These are phyloP conservation scores for Corythornis madagascariensis DNA, from an alignment of 2,113 vertebrate genomes.

Conservation along the genomic window DNA sequence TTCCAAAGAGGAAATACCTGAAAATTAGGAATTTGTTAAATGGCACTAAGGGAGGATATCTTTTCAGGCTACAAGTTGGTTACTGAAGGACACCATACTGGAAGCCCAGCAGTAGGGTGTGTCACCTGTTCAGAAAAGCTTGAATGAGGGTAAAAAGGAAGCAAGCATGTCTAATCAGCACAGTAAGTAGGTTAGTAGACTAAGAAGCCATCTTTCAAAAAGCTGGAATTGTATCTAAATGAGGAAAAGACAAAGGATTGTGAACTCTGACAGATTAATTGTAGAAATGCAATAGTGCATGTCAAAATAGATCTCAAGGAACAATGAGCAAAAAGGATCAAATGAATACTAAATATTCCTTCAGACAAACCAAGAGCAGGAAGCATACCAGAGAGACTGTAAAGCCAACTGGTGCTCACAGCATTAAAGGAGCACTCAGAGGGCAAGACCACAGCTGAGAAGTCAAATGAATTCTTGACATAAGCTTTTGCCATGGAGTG, in stretches of 20 bases:
- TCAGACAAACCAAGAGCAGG: background rate
- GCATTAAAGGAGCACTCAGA: background rate
- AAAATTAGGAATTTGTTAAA: background rate
- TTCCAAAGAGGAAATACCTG: background rate
- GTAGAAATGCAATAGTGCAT: slow-evolving; percentile 6
- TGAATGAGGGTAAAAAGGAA: slow-evolving; percentile 8
- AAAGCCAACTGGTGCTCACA: background rate
- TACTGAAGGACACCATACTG: background rate
- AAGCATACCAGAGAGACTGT: background rate
- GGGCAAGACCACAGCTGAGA: background rate
- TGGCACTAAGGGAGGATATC: background rate
- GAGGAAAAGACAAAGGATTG: background rate
- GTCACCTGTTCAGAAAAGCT: slow-evolving; percentile 3
- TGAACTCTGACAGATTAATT: slow-evolving; percentile 11
- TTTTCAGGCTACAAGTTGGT: background rate
- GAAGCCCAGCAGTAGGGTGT: background rate
- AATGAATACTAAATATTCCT: slow-evolving; percentile 15
- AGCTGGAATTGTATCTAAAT: background rate
- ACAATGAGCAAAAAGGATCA: slow-evolving; percentile 26
- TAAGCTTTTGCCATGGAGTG: background rate
- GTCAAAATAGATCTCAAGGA: slow-evolving; percentile 13
- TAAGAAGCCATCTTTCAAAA: slow-evolving; percentile 13
- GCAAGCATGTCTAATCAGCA: background rate
- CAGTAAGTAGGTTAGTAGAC: background rate
- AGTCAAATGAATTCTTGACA: background rate